Percentiles rank a stretch among this genome's conserved stretches.
phyloP scores from a whole-genome alignment of 1,140 invertebrate genomes.

The Drosophila cardini region DNA sequence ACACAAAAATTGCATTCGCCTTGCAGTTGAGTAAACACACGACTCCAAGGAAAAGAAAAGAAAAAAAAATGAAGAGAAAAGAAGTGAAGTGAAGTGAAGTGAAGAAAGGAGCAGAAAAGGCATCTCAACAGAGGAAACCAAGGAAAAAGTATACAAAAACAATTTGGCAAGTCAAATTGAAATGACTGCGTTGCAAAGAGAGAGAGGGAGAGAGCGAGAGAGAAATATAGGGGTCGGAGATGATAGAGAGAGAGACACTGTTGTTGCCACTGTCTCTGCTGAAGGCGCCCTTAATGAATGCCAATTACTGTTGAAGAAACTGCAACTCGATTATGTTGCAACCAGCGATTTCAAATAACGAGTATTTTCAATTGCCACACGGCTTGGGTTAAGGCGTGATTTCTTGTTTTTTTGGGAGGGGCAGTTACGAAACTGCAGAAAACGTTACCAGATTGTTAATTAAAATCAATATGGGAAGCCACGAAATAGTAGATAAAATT shows the following conservation, averaged over 20 bases:
- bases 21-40: slow-evolving; percentile 80
- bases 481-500: not conserved
- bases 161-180: slow-evolving; percentile 57
- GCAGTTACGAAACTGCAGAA: too few relatives aligned
- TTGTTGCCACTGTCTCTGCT: slow-evolving; percentile 2
- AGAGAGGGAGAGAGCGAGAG: not conserved
- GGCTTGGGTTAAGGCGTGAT: not conserved
- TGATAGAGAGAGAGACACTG: not conserved
- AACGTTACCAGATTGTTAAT: slow-evolving; percentile 17
- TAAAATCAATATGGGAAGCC: slow-evolving; percentile 28
- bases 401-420: not conserved
- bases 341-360: slow-evolving; percentile 34
- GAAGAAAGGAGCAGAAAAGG: slow-evolving; percentile 12
- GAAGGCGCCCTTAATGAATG: slow-evolving; percentile 44
- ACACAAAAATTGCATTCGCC: slow-evolving; percentile 82
- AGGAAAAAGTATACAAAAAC: slow-evolving; percentile 18
- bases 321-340: slow-evolving; percentile 42
- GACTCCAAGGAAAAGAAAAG: slow-evolving; percentile 4
- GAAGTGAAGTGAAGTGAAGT: not conserved
- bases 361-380: slow-evolving; percentile 25
- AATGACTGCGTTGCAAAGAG: slow-evolving; percentile 32
- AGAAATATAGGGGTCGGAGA: not conserved
- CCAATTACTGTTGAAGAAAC: slow-evolving; percentile 38
- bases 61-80: not conserved
- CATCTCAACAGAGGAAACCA: slow-evolving; percentile 4